Percentiles rank a stretch among this genome's conserved stretches.
phyloP scores from a whole-genome alignment of 1,140 invertebrate genomes.

The Diorhabda sublineata region DNA sequence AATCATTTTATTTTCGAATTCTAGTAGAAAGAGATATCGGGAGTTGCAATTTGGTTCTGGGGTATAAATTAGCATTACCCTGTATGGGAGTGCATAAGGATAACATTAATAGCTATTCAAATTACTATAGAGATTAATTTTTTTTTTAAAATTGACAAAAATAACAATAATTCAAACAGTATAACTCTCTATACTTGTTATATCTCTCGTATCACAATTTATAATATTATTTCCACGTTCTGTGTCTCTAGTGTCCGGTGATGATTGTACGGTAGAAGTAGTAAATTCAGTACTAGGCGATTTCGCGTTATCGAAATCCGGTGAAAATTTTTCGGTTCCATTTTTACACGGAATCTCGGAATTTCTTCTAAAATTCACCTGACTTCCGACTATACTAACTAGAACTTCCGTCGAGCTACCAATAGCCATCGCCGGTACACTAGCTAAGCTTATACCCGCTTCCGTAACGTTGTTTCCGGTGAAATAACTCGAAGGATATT shows the following conservation, averaged over 20 bases:
- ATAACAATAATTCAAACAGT: conserved; percentile 5
- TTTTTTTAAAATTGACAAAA: background rate
- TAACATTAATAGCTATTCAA: too few relatives aligned
- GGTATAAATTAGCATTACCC: too few relatives aligned
- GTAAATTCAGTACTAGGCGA: conserved; percentile 41
- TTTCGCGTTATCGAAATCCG: conserved; percentile 30
- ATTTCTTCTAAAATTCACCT: conserved; percentile 34
- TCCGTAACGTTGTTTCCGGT: conserved; percentile 28
- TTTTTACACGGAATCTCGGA: conserved; percentile 20
- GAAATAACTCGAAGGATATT: conserved; percentile 10
- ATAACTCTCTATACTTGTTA: background rate
- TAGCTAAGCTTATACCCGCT: conserved; percentile 30
- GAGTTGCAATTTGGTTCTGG: too few relatives aligned
- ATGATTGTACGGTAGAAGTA: conserved; percentile 26
- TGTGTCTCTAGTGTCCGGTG: background rate
- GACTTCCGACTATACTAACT: conserved; percentile 41
- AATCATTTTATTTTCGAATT: too few relatives aligned
- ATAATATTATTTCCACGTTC: conserved; percentile 6
- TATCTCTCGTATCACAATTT: conserved; percentile 5
- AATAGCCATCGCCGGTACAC: conserved; percentile 39
- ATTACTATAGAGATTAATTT: too few relatives aligned
- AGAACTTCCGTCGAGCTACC: conserved; percentile 40
- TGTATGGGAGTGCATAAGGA: too few relatives aligned
- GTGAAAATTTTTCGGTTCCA: conserved; percentile 21
- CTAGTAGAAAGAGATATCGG: too few relatives aligned